A percentile compares a stretch with the other conserved stretches of the same genome.
These are phyloP conservation scores for Microtus montanus DNA, from an alignment of 2,113 vertebrate species.

Conservation along the genomic window DNA sequence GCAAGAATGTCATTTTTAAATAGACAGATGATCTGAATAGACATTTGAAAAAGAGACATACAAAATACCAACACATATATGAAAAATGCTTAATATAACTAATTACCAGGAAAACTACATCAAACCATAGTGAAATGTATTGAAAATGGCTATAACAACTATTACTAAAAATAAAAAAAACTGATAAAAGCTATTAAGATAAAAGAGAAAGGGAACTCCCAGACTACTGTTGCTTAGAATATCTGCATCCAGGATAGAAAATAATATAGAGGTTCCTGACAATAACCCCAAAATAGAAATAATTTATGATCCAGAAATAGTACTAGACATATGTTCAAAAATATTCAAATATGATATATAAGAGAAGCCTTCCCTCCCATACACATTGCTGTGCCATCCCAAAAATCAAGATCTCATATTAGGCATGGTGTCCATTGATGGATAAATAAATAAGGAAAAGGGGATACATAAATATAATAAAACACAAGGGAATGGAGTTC, in stretches of 20 bases:
- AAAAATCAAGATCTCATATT: background rate
- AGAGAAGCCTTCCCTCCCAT: background rate
- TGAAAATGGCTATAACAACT: background rate
- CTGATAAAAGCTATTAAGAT: background rate
- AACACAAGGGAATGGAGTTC: background rate
- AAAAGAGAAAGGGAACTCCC: background rate
- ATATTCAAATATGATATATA: background rate
- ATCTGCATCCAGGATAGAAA: background rate
- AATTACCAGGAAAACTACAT: background rate
- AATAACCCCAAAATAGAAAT: background rate
- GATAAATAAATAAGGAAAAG: background rate
- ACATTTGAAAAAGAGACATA: background rate
- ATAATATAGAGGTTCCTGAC: background rate
- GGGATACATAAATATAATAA: background rate
- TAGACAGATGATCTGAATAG: background rate
- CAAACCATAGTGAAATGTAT: background rate
- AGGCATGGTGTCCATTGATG: background rate
- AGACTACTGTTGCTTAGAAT: too few species aligned
- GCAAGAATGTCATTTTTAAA: background rate
- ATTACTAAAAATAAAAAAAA: background rate
- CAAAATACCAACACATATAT: background rate
- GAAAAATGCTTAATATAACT: background rate
- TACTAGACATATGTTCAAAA: background rate
- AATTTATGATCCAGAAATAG: background rate
- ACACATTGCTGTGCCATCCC: background rate